Evolutionary conservation across 1,140 invertebrate genomes (phyloP), one percentile per base, ranked within the genome.

Genomic region (Hyles euphorbiae): DNA sequence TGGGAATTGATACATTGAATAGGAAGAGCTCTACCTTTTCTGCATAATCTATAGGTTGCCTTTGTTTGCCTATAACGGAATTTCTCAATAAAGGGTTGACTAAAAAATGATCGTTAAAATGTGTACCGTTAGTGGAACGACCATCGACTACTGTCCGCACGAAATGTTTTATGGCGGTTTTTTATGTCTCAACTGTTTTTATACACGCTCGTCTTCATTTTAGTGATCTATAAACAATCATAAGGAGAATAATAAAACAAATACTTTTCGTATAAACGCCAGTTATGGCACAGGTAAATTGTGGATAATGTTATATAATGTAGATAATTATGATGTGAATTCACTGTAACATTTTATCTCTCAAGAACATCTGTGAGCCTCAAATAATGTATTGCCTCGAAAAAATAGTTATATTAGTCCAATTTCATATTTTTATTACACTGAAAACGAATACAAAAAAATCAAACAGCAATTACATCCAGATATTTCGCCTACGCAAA

Each of bases 1-100:
- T 88, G 85, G 85, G 85, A 88, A 88, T 75, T 81, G 83, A 83
- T 88, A 83, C 72, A 72, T 68, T 83, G 72, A 88, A 87, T 75
- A 85, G 81, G 85, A 88, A 78, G 85, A 78, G 64, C 74, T 60
- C 65, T 57, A 71, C 58, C 63, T 67, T 76, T 83, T 87, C 87
- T 88, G 86, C 86, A 88, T 88, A 88, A 86, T 87, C 86, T 88
- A 86, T 87, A 58, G 55, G 56, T 56, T 36, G 44, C 57, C 70
- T 77, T 83, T 88, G 81, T 85, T 76, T 63, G 68, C 5, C 45
- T 51, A 44, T 83, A 85, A 88, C 80, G 81, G 83, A 67, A 72
- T 81, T 83, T 76, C 64, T 72, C 57, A 60, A 56, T 68, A 82
- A 87, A 81, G 86, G 78, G 81, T 86, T 81, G 34, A 53, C 49